Evolutionary conservation across 2,888 invertebrate genomes (phyloP).

Genomic region (Zygothrica quintamaculata): DNA sequence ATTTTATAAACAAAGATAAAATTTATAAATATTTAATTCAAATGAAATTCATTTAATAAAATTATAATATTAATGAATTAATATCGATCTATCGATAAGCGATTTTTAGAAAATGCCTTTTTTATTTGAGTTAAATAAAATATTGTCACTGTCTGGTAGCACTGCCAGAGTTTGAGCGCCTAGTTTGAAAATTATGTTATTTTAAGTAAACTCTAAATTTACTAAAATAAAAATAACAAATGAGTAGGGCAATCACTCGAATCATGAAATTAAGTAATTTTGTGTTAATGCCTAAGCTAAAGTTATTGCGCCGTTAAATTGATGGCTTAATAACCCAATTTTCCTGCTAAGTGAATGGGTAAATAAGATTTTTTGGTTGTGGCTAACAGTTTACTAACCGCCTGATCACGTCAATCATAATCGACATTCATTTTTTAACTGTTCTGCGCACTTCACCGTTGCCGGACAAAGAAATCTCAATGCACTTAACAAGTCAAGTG

Average conservation of each 20-base stretch:
- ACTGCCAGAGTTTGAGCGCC: too few species aligned
- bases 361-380: constrained; percentile 38
- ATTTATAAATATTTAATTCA: too few species aligned
- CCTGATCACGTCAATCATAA: constrained; percentile 2
- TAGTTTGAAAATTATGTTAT: too few species aligned
- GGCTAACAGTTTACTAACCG: neutral
- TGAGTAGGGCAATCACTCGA: neutral
- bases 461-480: neutral
- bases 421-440: constrained; percentile 19
- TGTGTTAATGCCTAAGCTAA: neutral
- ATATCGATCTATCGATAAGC: too few species aligned
- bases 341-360: constrained; percentile 32
- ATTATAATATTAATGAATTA: too few species aligned
- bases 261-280: neutral
- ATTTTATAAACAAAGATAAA: too few species aligned
- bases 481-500: constrained; percentile 25
- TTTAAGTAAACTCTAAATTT: too few species aligned
- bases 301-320: neutral
- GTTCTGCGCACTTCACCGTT: constrained; percentile 12
- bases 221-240: too few species aligned
- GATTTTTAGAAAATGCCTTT: too few species aligned
- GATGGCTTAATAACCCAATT: constrained; percentile 58
- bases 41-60: too few species aligned
- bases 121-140: too few species aligned
- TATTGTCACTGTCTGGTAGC: too few species aligned